Percentiles rank a stretch among this genome's conserved stretches.
These are phyloP conservation scores for Aphis gossypii DNA, from an alignment of 1,140 invertebrate genomes.

Conservation along the genomic window DNA sequence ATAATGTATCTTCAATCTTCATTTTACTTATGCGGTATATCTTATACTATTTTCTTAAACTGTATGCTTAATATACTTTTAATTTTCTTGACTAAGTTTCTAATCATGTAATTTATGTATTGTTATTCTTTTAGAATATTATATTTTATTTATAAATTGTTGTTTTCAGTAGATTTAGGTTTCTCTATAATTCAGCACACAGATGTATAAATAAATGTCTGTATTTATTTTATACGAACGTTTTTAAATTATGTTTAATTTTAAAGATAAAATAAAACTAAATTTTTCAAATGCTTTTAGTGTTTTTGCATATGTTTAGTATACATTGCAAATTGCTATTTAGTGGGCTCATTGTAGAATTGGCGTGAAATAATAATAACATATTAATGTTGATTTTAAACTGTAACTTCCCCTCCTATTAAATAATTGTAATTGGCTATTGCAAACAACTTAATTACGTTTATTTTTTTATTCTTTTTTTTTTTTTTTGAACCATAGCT, in stretches of 20 bases:
- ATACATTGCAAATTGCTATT: neutral
- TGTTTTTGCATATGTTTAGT: neutral
- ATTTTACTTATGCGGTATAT: too few relatives aligned
- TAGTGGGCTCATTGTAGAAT: neutral
- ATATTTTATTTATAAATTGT: neutral
- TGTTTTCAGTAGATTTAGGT: neutral
- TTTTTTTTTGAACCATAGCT: neutral
- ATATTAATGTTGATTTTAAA: neutral
- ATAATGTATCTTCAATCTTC: neutral
- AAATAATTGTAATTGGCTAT: neutral
- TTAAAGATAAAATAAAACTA: neutral
- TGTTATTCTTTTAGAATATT: neutral
- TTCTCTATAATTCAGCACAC: neutral
- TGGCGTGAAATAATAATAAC: conserved; percentile 18
- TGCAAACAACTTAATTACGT: conserved; percentile 41
- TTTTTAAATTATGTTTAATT: neutral
- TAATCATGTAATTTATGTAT: neutral
- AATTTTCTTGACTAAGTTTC: neutral
- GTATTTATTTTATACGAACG: neutral
- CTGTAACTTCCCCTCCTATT: neutral
- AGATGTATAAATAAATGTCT: neutral
- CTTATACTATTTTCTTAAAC: neutral
- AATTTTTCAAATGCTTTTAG: neutral
- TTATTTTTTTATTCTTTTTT: neutral
- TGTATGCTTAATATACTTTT: neutral